These are phyloP conservation scores for Apodemia duryi DNA, from an alignment of 2,888 invertebrate species.

Conservation along the genomic window DNA sequence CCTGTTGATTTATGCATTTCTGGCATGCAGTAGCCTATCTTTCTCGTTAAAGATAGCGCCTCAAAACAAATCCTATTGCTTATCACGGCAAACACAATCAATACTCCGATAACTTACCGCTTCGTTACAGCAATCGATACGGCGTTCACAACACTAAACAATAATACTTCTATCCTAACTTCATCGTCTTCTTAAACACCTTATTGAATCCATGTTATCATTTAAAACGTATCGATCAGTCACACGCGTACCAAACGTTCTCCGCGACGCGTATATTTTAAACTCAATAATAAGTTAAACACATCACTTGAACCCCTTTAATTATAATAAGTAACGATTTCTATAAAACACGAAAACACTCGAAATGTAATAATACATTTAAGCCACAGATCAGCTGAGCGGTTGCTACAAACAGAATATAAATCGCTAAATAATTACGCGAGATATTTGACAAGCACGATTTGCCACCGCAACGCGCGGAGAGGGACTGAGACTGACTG, in stretches of 20 bases:
- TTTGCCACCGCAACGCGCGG: constrained; percentile 42
- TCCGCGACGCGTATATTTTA: constrained; percentile 73
- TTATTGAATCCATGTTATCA: constrained; percentile 78
- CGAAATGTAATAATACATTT: constrained; percentile 31
- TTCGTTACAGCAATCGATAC: constrained; percentile 37
- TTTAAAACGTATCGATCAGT: constrained; percentile 77
- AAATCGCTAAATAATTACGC: constrained; percentile 31
- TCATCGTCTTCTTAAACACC: constrained; percentile 65
- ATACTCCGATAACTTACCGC: constrained; percentile 62
- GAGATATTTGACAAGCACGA: constrained; percentile 34
- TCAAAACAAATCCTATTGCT: constrained; percentile 60
- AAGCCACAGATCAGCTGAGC: constrained; percentile 71
- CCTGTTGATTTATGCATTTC: constrained; percentile 9
- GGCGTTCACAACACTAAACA: constrained; percentile 43
- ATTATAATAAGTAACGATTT: constrained; percentile 36
- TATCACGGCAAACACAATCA: constrained; percentile 62
- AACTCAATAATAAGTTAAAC: constrained; percentile 53
- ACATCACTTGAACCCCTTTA: constrained; percentile 42
- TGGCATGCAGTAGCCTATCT: constrained; percentile 9
- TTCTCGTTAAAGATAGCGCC: constrained; percentile 20
- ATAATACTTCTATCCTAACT: constrained; percentile 44
- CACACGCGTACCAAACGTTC: constrained; percentile 60
- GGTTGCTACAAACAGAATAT: constrained; percentile 38
- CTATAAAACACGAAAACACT: constrained; percentile 25
- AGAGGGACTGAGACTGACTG: constrained; percentile 69